phyloP scores from a whole-genome alignment of 2,888 invertebrate species.

The Girardia tigrina region DNA sequence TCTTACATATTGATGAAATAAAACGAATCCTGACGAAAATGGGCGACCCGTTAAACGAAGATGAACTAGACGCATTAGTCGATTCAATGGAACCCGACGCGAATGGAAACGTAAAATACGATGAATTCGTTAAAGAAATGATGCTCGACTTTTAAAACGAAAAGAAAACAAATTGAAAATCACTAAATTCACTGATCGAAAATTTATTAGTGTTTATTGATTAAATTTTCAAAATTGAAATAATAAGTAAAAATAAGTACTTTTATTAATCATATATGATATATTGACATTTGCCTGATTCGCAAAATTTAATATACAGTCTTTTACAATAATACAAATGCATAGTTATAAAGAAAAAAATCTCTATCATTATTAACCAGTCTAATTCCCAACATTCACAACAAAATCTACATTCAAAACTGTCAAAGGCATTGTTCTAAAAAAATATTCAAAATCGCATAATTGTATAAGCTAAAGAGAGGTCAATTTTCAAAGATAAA shows the following conservation, averaged over 20 bases:
- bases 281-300: constrained; percentile 7
- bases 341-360: constrained; percentile 23
- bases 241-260: not conserved
- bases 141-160: constrained; percentile 25
- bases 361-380: constrained; percentile 19
- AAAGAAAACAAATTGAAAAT: too few species aligned
- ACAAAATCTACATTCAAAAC: constrained; percentile 18
- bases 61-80: constrained; percentile 32
- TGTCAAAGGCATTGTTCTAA: constrained; percentile 13
- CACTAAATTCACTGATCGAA: too few species aligned
- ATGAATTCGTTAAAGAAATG: constrained; percentile 34
- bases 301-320: constrained; percentile 16
- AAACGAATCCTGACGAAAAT: constrained; percentile 28
- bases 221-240: not conserved
- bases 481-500: constrained; percentile 18
- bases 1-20: constrained; percentile 24
- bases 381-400: not conserved
- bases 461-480: not conserved
- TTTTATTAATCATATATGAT: constrained; percentile 20
- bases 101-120: constrained; percentile 30
- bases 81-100: constrained; percentile 28
- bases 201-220: not conserved
- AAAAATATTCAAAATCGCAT: constrained; percentile 23
- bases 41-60: constrained; percentile 33
- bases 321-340: constrained; percentile 12